Conservation (phyloP, 2,113 vertebrate genomes). For the Callaeas wilsoni region DNA sequence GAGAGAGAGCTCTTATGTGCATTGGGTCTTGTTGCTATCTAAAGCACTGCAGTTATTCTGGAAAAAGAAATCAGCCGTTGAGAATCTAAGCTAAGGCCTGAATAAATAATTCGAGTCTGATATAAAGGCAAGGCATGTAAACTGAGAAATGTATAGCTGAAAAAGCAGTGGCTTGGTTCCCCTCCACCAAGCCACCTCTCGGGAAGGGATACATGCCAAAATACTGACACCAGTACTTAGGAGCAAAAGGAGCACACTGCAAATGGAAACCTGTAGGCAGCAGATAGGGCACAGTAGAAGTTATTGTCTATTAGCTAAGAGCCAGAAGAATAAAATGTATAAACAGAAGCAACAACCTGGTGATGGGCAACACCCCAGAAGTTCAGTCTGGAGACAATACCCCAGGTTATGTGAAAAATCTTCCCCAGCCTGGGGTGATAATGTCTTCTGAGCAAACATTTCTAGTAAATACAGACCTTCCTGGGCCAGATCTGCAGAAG, state of each 20-base stretch:
- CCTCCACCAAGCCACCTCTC: background rate
- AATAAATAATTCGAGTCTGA: conserved; percentile 7
- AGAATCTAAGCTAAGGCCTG: background rate
- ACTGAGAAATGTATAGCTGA: background rate
- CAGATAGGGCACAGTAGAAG: background rate
- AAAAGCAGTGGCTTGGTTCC: background rate
- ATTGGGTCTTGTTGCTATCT: background rate
- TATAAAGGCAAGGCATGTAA: background rate
- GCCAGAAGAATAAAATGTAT: background rate
- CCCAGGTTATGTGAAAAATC: background rate
- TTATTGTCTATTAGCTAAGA: background rate
- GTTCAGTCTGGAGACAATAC: background rate
- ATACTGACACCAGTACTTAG: background rate
- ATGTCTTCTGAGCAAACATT: background rate
- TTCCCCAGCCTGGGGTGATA: background rate
- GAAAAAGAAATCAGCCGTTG: background rate
- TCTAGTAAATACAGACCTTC: background rate
- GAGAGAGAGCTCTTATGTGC: background rate
- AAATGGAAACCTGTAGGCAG: background rate
- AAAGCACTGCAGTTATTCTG: background rate
- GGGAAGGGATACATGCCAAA: background rate
- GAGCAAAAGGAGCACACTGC: background rate
- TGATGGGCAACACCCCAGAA: background rate
- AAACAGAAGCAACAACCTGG: background rate
- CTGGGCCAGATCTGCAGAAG: background rate